Conservation (phyloP, 1,140 invertebrate species). For the Bicyclus anynana region DNA sequence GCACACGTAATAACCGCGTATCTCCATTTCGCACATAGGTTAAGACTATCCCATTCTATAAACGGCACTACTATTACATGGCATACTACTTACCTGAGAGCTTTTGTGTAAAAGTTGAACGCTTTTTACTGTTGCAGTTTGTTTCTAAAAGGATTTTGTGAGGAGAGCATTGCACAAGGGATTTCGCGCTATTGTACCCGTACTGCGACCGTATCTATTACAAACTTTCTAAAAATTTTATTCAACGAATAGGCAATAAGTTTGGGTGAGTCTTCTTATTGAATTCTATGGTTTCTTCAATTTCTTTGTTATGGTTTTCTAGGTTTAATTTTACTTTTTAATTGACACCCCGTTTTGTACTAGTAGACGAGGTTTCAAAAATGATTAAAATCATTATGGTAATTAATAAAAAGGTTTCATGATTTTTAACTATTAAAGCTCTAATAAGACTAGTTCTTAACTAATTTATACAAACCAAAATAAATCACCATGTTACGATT, state of each 20-base stretch:
- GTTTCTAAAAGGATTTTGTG: slow-evolving; percentile 63
- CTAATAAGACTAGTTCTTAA: not conserved
- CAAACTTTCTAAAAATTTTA: slow-evolving; percentile 15
- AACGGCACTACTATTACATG: slow-evolving; percentile 62
- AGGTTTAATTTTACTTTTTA: too few species aligned
- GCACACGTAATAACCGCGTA: slow-evolving; percentile 37
- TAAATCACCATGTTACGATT: not conserved
- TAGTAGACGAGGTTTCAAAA: too few species aligned
- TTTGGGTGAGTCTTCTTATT: not conserved
- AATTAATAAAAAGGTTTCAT: too few species aligned
- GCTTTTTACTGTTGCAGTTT: slow-evolving; percentile 67
- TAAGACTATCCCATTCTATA: slow-evolving; percentile 70
- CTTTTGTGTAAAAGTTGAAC: slow-evolving; percentile 74
- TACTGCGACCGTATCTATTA: slow-evolving; percentile 23
- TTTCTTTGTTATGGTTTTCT: too few species aligned
- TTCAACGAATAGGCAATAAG: not conserved
- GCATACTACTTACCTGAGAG: slow-evolving; percentile 71
- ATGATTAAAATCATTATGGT: too few species aligned
- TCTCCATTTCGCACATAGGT: slow-evolving; percentile 47
- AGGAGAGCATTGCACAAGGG: slow-evolving; percentile 50
- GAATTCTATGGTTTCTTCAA: too few species aligned
- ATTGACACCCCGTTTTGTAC: too few species aligned
- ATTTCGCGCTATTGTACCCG: slow-evolving; percentile 35
- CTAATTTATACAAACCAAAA: not conserved
- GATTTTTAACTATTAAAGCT: too few species aligned